Evolutionary conservation across 2,797 vertebrate genomes (phyloP), one percentile per base, ranked within the genome.

Genomic region (Acanthurus lineatus): DNA sequence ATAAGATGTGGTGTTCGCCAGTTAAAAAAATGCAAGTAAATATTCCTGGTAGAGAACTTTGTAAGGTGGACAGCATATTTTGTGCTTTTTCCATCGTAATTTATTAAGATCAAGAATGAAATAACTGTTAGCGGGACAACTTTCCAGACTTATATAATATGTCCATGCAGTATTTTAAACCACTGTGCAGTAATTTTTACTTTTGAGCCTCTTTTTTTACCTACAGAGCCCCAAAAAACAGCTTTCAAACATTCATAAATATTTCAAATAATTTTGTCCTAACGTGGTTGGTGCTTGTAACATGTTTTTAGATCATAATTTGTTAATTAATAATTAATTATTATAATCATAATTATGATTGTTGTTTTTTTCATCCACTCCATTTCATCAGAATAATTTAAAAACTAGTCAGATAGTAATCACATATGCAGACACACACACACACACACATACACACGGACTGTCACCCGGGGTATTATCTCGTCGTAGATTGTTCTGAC

Each of bases 401-500:
- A 68, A 38, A 75, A 20, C 9, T 22, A 20, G 42, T 79, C 20
- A 70, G 32, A 49, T 69, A 64, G 65, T 72, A 69, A 84, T 78
- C 68, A 54, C 76, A 32, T 32, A 32, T 32, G 28, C 28, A 28
- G 28, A 32, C 28, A 49, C 49, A 69, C 73, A 76, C 32, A 56
- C 38, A 20, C 63, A 53, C 16, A 32, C 22, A 62, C 63, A 61
- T 14, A 56, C 28, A 73, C 15, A 70, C 62, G 62, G 2, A 60
- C 79, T 69, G 73, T 65, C 63, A 83, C 59, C 58, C 0, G 22
- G 45, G 68, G 53, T 69, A 76, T 83, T 76, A 82, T 86, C 80
- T 84, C 6, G 9, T 77, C 58, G 58, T 49, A 74, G 67, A 85
- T 83, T 85, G 84, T 80, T 84, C 72, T 63, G 66, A 76, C 79